Percentiles rank a stretch among this genome's conserved stretches.
Evolutionary conservation across 2,113 vertebrate species (phyloP).

Genomic region (Gnathonemus echidnorhynchus): DNA sequence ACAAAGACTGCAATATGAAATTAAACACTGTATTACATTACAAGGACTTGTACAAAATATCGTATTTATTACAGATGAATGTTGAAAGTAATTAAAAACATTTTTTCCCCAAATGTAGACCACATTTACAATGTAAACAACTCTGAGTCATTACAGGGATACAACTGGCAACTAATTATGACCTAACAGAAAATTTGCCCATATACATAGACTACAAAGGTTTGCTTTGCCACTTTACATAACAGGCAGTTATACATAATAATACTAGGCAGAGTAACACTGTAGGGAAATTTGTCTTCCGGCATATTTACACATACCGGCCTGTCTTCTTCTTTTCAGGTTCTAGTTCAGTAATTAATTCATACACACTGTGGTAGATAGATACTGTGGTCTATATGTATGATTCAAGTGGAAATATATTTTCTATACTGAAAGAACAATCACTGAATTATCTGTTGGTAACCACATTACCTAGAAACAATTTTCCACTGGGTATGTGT

Average conservation of each 20-base stretch:
- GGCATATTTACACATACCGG: neutral
- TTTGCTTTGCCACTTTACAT: neutral
- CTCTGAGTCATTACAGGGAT: neutral
- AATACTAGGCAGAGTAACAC: neutral
- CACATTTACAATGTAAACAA: neutral
- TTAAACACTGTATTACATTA: neutral
- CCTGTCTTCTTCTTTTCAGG: neutral
- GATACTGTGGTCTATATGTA: neutral
- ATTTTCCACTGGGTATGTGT: neutral
- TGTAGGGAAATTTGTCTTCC: neutral
- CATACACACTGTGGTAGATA: neutral
- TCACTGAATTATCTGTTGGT: neutral
- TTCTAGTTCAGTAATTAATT: neutral
- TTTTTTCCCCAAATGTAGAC: neutral
- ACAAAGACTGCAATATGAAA: neutral
- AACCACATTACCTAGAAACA: neutral
- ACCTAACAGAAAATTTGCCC: constrained; percentile 1
- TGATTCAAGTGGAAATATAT: neutral
- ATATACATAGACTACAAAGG: neutral
- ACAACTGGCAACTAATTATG: constrained; percentile 4
- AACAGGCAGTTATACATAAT: neutral
- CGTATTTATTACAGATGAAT: neutral
- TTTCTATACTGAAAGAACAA: neutral
- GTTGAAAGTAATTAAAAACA: neutral
- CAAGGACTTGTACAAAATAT: neutral